Evolutionary conservation across 2,888 invertebrate genomes (phyloP).

Genomic region (Amiota mariae): DNA sequence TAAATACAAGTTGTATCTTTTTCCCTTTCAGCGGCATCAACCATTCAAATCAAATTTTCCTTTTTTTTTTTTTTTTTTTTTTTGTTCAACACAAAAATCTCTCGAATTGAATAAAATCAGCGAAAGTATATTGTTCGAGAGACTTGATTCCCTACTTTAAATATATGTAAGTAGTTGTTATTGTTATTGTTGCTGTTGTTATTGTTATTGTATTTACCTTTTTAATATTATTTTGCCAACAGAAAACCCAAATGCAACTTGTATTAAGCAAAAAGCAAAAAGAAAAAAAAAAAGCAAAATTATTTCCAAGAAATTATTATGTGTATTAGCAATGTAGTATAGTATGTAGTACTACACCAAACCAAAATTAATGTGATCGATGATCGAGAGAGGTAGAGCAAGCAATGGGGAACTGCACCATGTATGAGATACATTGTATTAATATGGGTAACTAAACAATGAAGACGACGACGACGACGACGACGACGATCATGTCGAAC

Average conservation of each 20-base stretch:
- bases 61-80: neutral
- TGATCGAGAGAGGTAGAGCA: neutral
- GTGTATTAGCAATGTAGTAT: conserved; percentile 10
- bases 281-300: neutral
- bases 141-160: conserved; percentile 26
- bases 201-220: neutral
- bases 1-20: too few species aligned
- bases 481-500: neutral
- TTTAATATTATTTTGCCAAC: neutral
- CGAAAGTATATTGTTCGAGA: conserved; percentile 21
- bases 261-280: conserved; percentile 8
- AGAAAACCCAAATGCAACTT: conserved; percentile 17
- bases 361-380: neutral
- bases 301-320: conserved; percentile 25
- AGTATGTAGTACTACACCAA: neutral
- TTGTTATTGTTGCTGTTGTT: neutral
- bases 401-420: neutral
- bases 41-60: conserved; percentile 19
- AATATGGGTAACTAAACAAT: conserved; percentile 26
- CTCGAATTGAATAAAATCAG: conserved; percentile 14
- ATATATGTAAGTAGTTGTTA: neutral
- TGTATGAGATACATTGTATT: conserved; percentile 6
- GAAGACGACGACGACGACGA: neutral
- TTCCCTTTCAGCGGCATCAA: too few species aligned
- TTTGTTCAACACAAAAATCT: neutral